Evolutionary conservation across 30 jellyfish, hydroid and myxozoan genomes (phyloP), one percentile per base, ranked within the genome.

Genomic region (Aurelia aurita complex sp. Pacific): DNA sequence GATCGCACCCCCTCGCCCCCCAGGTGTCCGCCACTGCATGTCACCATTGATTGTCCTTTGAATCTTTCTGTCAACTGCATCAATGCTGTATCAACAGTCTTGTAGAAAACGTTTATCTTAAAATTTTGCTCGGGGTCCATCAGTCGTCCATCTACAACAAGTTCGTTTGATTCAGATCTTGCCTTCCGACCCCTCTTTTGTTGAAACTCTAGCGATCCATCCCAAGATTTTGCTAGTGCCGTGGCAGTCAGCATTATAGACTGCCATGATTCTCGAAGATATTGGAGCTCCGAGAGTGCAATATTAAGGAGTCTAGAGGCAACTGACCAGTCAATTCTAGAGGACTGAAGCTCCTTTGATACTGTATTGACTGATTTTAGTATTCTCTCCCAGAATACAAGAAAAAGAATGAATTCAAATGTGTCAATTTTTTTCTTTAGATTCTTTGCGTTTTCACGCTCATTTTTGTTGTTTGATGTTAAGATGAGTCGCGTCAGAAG

Each of bases 31-130:
- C 29, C 29, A 23, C 29, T 23, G 29, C 29, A 51, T 5, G 91
- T 81, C 5, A 67, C 76, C 81, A 68, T 40, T 18, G 33, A 10
- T 81, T 81, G 91, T 17, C 91, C 84, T 5, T 42, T 16, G 43
- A 81, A 81, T 34, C 89, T n/a, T 64, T 19, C 33, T 79, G 29
- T 42, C 23, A 79, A 72, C 53, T 64, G 89, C 91, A 81, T 81
- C 77, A 57, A 29, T 38, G 50, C 50, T 38, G 50, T 38, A 38
- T 38, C 50, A 4, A 38, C 5, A 38, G 50, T 38, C 50, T 23
- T 67, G 0, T n/a, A 54, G 66, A 81, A 67, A 29, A 81, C 83
- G 35, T 46, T 68, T 52, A 81, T 67, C 63, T 81, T 61, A 9
- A 60, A 9, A 60, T 9, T 15, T 33, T 67, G 78, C 13, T 67